Conservation (phyloP, 2,888 invertebrate genomes). For the Epinotia demarniana region DNA sequence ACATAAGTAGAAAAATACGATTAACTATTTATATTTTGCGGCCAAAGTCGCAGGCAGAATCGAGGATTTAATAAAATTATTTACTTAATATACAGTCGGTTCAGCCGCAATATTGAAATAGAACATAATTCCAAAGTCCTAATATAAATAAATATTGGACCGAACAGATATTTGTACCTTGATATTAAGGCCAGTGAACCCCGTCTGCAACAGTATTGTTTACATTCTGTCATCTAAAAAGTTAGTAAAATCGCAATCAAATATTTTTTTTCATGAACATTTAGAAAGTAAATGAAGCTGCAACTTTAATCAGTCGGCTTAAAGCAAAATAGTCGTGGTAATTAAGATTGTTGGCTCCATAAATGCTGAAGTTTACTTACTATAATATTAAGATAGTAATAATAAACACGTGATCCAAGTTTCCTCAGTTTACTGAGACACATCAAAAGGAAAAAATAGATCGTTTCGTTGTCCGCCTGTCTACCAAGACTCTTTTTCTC, state of each 20-base stretch:
- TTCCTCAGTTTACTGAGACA: no score
- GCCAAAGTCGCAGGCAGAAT: no score
- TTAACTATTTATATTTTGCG: no score
- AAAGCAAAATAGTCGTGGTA: not conserved
- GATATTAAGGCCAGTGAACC: slow-evolving; percentile 26
- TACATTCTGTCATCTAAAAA: slow-evolving; percentile 4
- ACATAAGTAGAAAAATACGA: no score
- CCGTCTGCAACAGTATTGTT: slow-evolving; percentile 20
- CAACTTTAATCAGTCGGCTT: not conserved
- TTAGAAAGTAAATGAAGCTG: not conserved
- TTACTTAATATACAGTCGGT: not conserved
- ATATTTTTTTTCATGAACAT: not conserved
- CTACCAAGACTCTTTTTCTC: no score
- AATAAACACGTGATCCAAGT: no score
- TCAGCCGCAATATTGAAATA: slow-evolving; percentile 13
- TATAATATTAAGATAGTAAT: not conserved
- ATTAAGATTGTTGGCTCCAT: not conserved
- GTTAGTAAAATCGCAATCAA: not conserved
- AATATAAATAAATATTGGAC: slow-evolving; percentile 36
- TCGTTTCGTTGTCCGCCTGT: no score
- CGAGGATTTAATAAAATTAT: not conserved
- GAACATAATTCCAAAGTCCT: slow-evolving; percentile 23
- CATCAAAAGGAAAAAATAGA: no score
- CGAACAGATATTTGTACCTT: slow-evolving; percentile 22
- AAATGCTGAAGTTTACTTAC: not conserved